phyloP scores from a whole-genome alignment of 2,888 invertebrate species.

The Microplitis deprimator region DNA sequence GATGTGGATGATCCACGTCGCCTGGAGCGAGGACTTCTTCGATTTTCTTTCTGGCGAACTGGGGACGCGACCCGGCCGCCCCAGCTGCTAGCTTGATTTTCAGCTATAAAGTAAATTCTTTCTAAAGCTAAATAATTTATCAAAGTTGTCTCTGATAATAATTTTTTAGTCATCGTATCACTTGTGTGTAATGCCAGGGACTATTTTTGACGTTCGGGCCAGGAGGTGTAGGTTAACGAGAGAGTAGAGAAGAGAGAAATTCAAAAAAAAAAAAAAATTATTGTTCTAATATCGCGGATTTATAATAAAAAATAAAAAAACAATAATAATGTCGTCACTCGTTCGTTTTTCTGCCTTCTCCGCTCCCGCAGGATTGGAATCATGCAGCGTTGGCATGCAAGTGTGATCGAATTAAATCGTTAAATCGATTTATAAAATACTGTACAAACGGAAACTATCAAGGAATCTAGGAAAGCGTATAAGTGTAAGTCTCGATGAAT shows the following conservation, averaged over 20 bases:
- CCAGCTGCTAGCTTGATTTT: constrained; percentile 67
- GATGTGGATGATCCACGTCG: constrained; percentile 47
- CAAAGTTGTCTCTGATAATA: too few relatives aligned
- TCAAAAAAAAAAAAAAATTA: background rate
- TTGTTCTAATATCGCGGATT: background rate
- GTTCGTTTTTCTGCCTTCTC: constrained; percentile 38
- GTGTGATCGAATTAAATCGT: background rate
- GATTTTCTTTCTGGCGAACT: constrained; percentile 53
- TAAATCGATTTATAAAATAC: too few relatives aligned
- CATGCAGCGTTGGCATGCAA: constrained; percentile 36
- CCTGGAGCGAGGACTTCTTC: constrained; percentile 57
- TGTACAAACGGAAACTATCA: background rate
- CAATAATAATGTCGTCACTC: constrained; percentile 42
- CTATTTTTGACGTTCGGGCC: constrained; percentile 7
- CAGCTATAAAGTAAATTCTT: constrained; percentile 61
- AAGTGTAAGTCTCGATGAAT: background rate
- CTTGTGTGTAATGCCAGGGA: background rate
- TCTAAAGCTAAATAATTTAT: too few relatives aligned
- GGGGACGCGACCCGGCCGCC: constrained; percentile 64
- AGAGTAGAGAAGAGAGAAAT: constrained; percentile 34
- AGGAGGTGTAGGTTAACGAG: constrained; percentile 16
- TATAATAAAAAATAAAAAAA: constrained; percentile 10
- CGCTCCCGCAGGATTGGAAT: constrained; percentile 15
- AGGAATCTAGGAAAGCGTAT: background rate
- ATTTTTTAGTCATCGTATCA: background rate